These are phyloP conservation scores for Marcusenius ussheri DNA, from an alignment of 2,113 vertebrate species.

Conservation along the genomic window DNA sequence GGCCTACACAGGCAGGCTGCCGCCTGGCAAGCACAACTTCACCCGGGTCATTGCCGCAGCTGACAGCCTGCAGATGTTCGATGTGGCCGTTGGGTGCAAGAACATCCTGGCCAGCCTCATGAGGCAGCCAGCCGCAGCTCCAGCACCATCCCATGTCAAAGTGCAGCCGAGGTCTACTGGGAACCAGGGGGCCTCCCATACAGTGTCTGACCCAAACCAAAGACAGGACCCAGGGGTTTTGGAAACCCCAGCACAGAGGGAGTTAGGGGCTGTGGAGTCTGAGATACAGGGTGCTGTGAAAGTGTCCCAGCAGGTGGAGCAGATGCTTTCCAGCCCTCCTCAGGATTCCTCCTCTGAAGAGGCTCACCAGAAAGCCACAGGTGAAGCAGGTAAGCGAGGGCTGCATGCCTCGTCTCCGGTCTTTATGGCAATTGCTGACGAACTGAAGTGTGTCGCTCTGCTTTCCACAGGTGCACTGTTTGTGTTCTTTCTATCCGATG, in stretches of 20 bases:
- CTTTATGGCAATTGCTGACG: not conserved
- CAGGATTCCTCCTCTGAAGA: not conserved
- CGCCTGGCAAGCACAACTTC: constrained; percentile 75
- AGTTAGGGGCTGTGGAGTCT: not conserved
- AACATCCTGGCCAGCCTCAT: constrained; percentile 70
- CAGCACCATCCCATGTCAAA: not conserved
- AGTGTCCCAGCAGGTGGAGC: not conserved
- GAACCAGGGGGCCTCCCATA: not conserved
- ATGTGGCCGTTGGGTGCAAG: constrained; percentile 78
- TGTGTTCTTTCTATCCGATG: not conserved
- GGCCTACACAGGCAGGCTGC: constrained; percentile 74
- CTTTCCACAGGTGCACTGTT: not conserved
- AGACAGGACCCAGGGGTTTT: not conserved
- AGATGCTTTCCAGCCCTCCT: not conserved
- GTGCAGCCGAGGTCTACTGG: not conserved
- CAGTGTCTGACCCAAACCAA: not conserved
- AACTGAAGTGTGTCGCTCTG: not conserved
- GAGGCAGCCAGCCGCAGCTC: constrained; percentile 29
- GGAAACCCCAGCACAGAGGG: not conserved
- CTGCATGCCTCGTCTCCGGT: not conserved
- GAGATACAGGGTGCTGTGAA: not conserved
- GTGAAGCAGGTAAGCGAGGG: not conserved
- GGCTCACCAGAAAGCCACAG: not conserved
- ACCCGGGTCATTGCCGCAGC: constrained; percentile 69
- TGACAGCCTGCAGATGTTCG: constrained; percentile 86